phyloP scores from a whole-genome alignment of 1,140 invertebrate genomes.

The Neuroterus valhalla region DNA sequence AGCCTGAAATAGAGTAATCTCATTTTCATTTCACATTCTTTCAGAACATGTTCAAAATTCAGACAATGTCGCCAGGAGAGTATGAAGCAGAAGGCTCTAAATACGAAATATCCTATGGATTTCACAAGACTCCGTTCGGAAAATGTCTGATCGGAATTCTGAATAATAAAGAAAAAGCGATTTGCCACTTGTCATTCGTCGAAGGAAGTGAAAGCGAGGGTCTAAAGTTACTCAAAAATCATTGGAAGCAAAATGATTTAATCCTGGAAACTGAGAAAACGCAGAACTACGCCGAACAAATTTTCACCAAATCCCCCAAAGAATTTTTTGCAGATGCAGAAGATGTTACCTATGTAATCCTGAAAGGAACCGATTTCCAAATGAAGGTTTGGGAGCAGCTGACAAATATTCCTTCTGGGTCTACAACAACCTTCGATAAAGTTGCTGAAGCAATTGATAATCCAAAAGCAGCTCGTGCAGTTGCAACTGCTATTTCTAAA shows the following conservation, averaged over 20 bases:
- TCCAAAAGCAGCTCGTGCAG: slow-evolving; percentile 78
- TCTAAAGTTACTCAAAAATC: slow-evolving; percentile 37
- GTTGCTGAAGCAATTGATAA: slow-evolving; percentile 74
- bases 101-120: slow-evolving; percentile 47
- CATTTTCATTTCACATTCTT: too few species aligned
- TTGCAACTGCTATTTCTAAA: slow-evolving; percentile 77
- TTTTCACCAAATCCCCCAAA: slow-evolving; percentile 36
- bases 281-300: slow-evolving; percentile 24
- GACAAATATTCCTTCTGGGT: slow-evolving; percentile 53
- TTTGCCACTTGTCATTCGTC: slow-evolving; percentile 53
- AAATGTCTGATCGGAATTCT: slow-evolving; percentile 54
- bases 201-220: slow-evolving; percentile 36
- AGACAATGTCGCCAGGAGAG: not conserved
- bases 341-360: slow-evolving; percentile 43
- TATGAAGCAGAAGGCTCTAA: slow-evolving; percentile 25
- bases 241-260: slow-evolving; percentile 48
- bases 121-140: slow-evolving; percentile 54
- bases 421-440: slow-evolving; percentile 64
- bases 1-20: too few species aligned
- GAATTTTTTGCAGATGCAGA: slow-evolving; percentile 16
- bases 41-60: slow-evolving; percentile 24
- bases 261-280: slow-evolving; percentile 36
- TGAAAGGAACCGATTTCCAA: slow-evolving; percentile 68
- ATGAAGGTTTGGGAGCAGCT: slow-evolving; percentile 64
- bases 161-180: slow-evolving; percentile 36